phyloP scores from a whole-genome alignment of 2,113 vertebrate genomes.

The Crotalus horridus region DNA sequence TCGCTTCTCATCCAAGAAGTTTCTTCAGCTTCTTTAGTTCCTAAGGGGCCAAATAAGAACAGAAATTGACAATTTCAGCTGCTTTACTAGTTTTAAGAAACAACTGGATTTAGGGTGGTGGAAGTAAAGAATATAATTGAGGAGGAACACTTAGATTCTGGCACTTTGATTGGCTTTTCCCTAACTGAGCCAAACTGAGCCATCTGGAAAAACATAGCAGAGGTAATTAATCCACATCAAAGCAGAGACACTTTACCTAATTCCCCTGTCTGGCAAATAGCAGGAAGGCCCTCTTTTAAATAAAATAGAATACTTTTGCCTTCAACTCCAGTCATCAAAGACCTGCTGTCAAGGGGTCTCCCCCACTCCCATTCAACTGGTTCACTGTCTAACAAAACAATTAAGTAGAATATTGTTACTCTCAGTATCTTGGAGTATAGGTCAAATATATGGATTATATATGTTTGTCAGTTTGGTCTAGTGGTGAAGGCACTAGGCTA shows the following conservation, averaged over 20 bases:
- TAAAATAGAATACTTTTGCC: neutral
- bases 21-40: no score
- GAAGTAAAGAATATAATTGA: neutral
- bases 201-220: constrained; percentile 56
- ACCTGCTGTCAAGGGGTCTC: neutral
- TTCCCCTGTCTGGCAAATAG: neutral
- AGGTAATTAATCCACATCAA: constrained; percentile 56
- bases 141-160: neutral
- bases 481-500: neutral
- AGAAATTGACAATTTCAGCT: neutral
- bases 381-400: neutral
- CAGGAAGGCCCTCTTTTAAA: neutral
- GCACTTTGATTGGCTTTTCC: neutral
- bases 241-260: constrained; percentile 12
- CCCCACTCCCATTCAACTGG: neutral
- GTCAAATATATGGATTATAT: neutral
- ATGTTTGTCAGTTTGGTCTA: neutral
- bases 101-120: neutral
- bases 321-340: neutral
- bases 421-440: neutral
- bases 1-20: no score
- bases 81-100: neutral
- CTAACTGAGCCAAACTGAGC: neutral
- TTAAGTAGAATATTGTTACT: neutral
- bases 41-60: neutral